phyloP scores from a whole-genome alignment of 2,113 vertebrate species.

The Tychaedon coryphoeus region DNA sequence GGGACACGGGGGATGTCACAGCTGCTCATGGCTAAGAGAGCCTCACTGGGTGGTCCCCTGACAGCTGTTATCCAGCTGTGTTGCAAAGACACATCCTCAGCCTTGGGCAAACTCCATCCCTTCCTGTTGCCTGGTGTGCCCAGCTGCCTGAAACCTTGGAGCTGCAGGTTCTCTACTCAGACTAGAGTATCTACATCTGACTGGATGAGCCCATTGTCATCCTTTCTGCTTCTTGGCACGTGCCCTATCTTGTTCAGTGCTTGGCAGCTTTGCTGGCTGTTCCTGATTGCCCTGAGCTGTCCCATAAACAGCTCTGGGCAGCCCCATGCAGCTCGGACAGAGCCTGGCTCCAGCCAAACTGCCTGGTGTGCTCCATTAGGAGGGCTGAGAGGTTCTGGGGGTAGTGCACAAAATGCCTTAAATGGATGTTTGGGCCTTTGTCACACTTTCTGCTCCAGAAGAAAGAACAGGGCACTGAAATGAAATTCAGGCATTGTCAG shows the following conservation, averaged over 20 bases:
- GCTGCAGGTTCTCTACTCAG: not conserved
- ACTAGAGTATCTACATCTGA: not conserved
- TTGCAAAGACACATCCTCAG: not conserved
- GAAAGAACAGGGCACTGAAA: not conserved
- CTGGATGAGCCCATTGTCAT: not conserved
- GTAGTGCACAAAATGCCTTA: rapidly evolving
- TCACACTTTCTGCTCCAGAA: not conserved
- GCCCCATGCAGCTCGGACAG: not conserved
- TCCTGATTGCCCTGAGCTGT: not conserved
- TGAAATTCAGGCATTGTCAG: not conserved
- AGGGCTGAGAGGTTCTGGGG: not conserved
- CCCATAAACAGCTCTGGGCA: not conserved
- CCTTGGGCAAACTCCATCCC: not conserved
- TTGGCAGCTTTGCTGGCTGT: not conserved
- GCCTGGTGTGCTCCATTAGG: rapidly evolving
- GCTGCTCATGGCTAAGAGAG: not conserved
- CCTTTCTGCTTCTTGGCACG: not conserved
- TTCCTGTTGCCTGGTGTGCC: not conserved
- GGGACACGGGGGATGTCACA: not conserved
- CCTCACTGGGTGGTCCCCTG: rapidly evolving
- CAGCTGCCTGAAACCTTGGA: not conserved
- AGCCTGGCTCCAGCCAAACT: not conserved
- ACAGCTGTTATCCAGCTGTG: not conserved
- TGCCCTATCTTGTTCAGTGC: not conserved
- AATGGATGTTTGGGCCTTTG: not conserved